phyloP scores from a whole-genome alignment of 1,140 invertebrate species.

The Aradophagus sp. region DNA sequence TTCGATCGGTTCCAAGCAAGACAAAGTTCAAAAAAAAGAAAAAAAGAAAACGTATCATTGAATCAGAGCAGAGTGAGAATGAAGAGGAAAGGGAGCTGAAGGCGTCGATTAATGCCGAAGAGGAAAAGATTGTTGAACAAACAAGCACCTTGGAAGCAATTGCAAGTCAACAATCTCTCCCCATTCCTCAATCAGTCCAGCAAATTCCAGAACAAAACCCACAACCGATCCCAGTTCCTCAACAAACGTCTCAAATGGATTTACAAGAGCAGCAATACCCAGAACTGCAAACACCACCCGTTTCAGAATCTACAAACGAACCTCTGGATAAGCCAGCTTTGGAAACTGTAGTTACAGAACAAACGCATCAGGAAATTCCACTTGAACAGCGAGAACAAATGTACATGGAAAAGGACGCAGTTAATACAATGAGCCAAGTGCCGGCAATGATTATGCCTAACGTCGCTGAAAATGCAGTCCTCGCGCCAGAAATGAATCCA shows the following conservation, averaged over 20 bases:
- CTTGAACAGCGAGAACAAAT: background rate
- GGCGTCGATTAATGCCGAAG: slow-evolving; percentile 20
- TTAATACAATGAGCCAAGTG: slow-evolving; percentile 6
- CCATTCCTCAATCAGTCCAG: no score
- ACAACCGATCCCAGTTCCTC: background rate
- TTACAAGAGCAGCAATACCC: background rate
- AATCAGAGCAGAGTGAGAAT: slow-evolving; percentile 73
- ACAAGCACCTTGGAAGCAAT: background rate
- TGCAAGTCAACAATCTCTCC: no score
- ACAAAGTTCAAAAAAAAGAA: slow-evolving; percentile 74
- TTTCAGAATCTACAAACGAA: background rate
- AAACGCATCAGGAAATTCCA: background rate
- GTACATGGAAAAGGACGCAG: background rate
- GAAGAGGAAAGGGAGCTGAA: slow-evolving; percentile 65
- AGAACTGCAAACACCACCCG: background rate
- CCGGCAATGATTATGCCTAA: background rate
- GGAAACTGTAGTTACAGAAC: background rate
- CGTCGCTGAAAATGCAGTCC: no score
- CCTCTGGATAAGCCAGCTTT: background rate
- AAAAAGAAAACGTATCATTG: slow-evolving; percentile 72
- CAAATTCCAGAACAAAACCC: no score
- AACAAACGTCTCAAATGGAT: background rate
- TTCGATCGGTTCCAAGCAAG: slow-evolving; percentile 64
- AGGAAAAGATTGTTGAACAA: slow-evolving; percentile 7
- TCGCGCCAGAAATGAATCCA: background rate